phyloP scores from a whole-genome alignment of 2,113 vertebrate species.

The Leucopsar rothschildi region DNA sequence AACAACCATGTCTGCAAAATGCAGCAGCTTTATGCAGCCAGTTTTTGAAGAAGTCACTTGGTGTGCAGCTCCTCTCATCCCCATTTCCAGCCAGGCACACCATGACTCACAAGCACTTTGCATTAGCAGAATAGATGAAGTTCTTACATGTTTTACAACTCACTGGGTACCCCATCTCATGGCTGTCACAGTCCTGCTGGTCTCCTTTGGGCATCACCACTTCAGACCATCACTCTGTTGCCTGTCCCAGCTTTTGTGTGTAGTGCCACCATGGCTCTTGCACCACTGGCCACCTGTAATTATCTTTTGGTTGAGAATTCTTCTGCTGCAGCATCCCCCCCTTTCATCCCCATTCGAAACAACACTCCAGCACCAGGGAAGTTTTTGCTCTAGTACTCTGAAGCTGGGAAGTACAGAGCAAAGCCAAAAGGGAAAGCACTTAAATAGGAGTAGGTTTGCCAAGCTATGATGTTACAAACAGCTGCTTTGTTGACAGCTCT shows the following conservation, averaged over 20 bases:
- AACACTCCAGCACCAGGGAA: background rate
- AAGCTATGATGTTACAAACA: background rate
- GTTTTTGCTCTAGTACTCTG: background rate
- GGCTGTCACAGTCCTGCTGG: background rate
- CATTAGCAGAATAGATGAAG: background rate
- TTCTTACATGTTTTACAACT: background rate
- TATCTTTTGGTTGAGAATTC: background rate
- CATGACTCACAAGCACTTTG: fast-evolving
- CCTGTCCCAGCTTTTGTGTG: background rate
- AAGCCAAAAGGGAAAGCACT: background rate
- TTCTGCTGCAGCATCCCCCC: background rate
- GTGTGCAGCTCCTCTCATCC: background rate
- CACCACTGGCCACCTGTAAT: background rate
- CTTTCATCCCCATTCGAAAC: background rate
- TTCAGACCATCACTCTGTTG: background rate
- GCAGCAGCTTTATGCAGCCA: background rate
- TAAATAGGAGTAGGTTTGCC: background rate
- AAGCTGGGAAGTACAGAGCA: background rate
- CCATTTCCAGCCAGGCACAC: background rate
- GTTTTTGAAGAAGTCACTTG: background rate
- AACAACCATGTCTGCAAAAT: background rate
- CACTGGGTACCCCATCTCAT: background rate
- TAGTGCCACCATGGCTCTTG: background rate
- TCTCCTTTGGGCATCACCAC: background rate
- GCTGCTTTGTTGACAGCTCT: background rate